These are phyloP conservation scores for Microchirus variegatus DNA, from an alignment of 2,797 vertebrate species.

Conservation along the genomic window DNA sequence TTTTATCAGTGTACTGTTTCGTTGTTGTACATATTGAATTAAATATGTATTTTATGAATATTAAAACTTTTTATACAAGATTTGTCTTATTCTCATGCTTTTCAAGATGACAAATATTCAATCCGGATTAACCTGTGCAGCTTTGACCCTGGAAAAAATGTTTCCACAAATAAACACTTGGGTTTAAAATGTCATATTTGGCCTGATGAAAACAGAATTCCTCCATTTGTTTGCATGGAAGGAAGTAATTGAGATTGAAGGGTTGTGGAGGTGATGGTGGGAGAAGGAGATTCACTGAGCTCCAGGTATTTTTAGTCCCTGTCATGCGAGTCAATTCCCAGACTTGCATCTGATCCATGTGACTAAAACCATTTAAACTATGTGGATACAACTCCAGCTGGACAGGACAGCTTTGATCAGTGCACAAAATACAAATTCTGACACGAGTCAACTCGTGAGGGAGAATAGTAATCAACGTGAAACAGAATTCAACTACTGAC, in stretches of 20 bases:
- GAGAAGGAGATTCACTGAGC: too few species aligned
- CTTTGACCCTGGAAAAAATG: conserved; percentile 27
- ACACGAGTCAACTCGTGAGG: background rate
- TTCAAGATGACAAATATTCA: conserved; percentile 21
- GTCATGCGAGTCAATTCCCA: conserved; percentile 60
- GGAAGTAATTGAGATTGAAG: background rate
- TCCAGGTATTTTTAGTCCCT: too few species aligned
- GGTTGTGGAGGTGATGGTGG: conserved; percentile 13
- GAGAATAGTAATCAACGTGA: too few species aligned
- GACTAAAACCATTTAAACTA: conserved; percentile 4
- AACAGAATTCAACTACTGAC: too few species aligned
- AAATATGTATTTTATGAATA: conserved; percentile 81
- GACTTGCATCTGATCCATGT: conserved; percentile 22
- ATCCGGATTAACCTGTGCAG: conserved; percentile 6
- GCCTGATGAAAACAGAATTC: conserved; percentile 42
- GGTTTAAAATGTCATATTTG: conserved; percentile 58
- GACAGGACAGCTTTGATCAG: background rate
- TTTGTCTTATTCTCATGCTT: conserved; percentile 9
- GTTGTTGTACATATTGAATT: conserved; percentile 77
- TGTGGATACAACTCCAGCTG: too few species aligned
- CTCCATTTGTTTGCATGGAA: conserved; percentile 4
- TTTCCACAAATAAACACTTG: conserved; percentile 9
- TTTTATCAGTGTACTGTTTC: conserved; percentile 70
- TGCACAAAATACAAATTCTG: background rate
- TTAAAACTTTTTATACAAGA: conserved; percentile 80